Base-by-base conservation (phyloP, 1,140 invertebrate genomes). In the roundworm (Caenorhabditis elegans) region DNA sequence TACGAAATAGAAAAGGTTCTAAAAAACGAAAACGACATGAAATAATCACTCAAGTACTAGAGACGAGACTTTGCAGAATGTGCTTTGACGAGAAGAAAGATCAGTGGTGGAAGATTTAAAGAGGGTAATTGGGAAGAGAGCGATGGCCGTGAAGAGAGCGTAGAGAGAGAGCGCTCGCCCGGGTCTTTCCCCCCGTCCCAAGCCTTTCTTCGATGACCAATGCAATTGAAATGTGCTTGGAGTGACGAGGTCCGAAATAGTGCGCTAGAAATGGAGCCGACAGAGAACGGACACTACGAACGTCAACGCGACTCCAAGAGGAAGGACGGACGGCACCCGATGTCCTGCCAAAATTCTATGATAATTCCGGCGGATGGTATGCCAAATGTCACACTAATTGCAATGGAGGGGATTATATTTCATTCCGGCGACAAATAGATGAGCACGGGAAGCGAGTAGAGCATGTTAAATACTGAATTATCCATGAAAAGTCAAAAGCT, bases 361-460 rank as follows among this genome's bases (percentile, higher is more conserved):
- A 70, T 70, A 70, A 70, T 70, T 31, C 60, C 60, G 60, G 34
- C 60, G 60, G 34, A 70, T 70, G 60, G 60, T 70, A 34, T 70
- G 60, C 60, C 60, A 70, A 70, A 70, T 70, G 60, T 70, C 60
- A 70, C 60, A 70, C 60, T 70, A 70, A 70, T 70, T 70, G 60
- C 31, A 28, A 70, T 22, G 6, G 60, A 10, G 13, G 60, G n/a
- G 53, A 60, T 60, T 60, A 60, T 39, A 70, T 70, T 70, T 70
- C 60, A 70, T 70, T 0, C 15, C 6, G 15, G 39, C 39, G 39
- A 15, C 6, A 5, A 43, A 15, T 43, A 34, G 60, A 39, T 39
- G 60, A 8, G 10, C 26, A 43, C 22, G 8, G 6, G 43, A 70
- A 39, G 28, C 39, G 39, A 43, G 15, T n/a, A n/a, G n/a, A n/a